These are phyloP conservation scores for Paramormyrops kingsleyae DNA, from an alignment of 2,113 vertebrate genomes.

Conservation along the genomic window DNA sequence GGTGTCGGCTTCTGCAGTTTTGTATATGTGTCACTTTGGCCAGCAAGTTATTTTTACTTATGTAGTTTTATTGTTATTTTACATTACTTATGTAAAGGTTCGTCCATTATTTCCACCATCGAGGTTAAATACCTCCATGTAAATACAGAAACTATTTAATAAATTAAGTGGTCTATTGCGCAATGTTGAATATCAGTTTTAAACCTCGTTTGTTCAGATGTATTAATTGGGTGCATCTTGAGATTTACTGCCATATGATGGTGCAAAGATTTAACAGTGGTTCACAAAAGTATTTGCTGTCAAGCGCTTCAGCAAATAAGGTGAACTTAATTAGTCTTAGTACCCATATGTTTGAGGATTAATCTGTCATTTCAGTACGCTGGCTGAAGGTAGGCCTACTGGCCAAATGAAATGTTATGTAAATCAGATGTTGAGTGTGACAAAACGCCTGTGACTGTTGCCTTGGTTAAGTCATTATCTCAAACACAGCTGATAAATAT, in stretches of 20 bases:
- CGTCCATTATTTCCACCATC: not conserved
- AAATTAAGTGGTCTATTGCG: not conserved
- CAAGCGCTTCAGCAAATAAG: not conserved
- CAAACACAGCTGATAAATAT: not conserved
- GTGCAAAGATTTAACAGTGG: not conserved
- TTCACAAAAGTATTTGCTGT: not conserved
- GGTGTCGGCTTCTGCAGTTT: not conserved
- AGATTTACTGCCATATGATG: not conserved
- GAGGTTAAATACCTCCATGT: not conserved
- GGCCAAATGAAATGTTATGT: not conserved
- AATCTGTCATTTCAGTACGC: not conserved
- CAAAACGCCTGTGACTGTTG: not conserved
- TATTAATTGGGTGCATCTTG: not conserved
- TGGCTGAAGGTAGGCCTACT: not conserved
- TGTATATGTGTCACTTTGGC: not conserved
- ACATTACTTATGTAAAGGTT: not conserved
- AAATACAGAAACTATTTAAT: slow-evolving; percentile 1
- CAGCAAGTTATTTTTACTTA: not conserved
- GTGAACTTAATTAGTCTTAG: not conserved
- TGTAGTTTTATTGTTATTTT: not conserved
- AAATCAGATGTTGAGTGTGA: not conserved
- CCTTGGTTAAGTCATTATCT: not conserved
- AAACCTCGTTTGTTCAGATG: not conserved
- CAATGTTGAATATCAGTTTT: not conserved
- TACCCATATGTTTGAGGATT: not conserved